A percentile compares a stretch with the other conserved stretches of the same genome.
Evolutionary conservation across 1,140 invertebrate species (phyloP).

Genomic region (Pogonognathellus flavescens): DNA sequence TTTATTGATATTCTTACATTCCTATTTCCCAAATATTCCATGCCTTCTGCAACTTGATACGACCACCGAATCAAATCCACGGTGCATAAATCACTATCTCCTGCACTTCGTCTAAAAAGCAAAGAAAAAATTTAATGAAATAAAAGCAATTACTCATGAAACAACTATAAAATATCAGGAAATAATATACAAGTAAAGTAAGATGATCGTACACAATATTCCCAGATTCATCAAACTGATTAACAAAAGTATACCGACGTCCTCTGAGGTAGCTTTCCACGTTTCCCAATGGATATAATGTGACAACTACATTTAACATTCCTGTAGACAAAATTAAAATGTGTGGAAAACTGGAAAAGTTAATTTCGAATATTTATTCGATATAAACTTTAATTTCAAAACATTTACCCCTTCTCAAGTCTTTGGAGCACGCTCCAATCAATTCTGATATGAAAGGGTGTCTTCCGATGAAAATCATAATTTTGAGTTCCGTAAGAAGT

Average conservation of each 20-base stretch:
- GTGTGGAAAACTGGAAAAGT: not conserved
- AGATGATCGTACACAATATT: not conserved
- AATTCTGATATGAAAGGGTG: conserved; percentile 75
- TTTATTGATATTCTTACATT: not conserved
- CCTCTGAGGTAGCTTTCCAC: conserved; percentile 21
- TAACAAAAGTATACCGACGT: conserved; percentile 31
- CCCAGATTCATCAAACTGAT: conserved; percentile 25
- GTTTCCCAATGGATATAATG: conserved; percentile 23
- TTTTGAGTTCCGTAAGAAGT: conserved; percentile 74
- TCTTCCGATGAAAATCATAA: conserved; percentile 73
- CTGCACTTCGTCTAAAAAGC: not conserved
- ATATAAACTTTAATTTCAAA: not conserved
- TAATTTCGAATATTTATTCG: not conserved
- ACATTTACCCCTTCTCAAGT: conserved; percentile 70
- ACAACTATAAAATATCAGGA: too few relatives aligned
- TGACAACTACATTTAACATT: conserved; percentile 21
- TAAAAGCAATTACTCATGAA: too few relatives aligned
- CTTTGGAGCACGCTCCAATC: conserved; percentile 73
- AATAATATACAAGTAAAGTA: not conserved
- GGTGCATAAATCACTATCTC: conserved; percentile 1
- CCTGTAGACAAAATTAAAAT: not conserved
- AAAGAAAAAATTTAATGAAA: too few relatives aligned
- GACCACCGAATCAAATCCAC: conserved; percentile 7
- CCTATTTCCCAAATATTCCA: conserved; percentile 51
- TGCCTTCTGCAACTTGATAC: conserved; percentile 26